Evolutionary conservation across 2,888 invertebrate genomes (phyloP), one percentile per base, ranked within the genome.

Genomic region (Halictus ligatus): DNA sequence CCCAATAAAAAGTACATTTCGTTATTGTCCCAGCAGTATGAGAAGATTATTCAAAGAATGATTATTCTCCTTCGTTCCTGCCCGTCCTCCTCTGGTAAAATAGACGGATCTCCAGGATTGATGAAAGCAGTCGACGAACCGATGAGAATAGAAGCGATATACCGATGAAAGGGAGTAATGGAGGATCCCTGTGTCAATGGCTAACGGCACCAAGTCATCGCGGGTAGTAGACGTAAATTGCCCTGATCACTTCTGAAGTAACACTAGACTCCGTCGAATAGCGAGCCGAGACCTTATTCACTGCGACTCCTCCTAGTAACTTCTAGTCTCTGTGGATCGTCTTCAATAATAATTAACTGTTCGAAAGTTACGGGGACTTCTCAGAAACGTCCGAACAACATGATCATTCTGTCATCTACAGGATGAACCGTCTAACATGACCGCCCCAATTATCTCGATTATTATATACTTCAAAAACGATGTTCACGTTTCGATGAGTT

Each of bases 1-100:
- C 29, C 13, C 40, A 43, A 71, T 71, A 46, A 60, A 46, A 60
- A 54, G 81, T 29, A 69, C 71, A 58, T 15, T 10, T 67, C 67
- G 35, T 35, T 67, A 67, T 67, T 35, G 21, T 67, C 18, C 18
- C 21, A 35, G 67, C 21, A 18, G 35, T 18, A 25, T 25, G 25
- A 54, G 60, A 64, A 64, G 6, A 67, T 67, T 21, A 35, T 35
- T 67, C 35, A 18, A 29, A 18, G 18, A 67, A 67, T 67, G 35
- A 67, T 67, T 35, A 67, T 67, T 67, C 35, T 35, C 18, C 8
- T 15, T 4, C 3, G 64, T 6, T 35, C 29, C 64, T 13, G 15
- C 35, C 18, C 35, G 18, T 15, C 8, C 8, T 29, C 7, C 7
- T 6, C 2, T 29, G 29, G 2, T 2, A 7, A 7, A 67, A 67